Evolutionary conservation across 2,113 vertebrate genomes (phyloP), one percentile per base, ranked within the genome.

Genomic region (Isichthys henryi): DNA sequence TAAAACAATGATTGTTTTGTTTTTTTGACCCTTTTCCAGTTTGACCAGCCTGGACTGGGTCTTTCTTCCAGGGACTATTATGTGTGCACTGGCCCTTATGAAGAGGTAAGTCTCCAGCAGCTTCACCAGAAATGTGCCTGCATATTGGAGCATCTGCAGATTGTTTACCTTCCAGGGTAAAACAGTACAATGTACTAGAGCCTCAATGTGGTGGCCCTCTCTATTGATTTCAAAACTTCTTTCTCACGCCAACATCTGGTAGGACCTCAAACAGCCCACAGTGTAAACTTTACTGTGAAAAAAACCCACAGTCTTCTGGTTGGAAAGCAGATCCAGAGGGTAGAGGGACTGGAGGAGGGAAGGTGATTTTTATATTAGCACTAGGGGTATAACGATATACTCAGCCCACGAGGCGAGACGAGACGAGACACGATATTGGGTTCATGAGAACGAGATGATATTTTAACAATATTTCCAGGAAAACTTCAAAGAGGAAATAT

Each of bases 1-100:
- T 48, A 27, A 27, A 19, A 88, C 15, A 39, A 88, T 52, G 23
- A 27, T 48, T 52, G 49, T 77, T 62, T 62, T 90, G n/a, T 77
- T 90, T 27, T 92, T 43, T 77, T 90, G 70, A 90, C 21, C 89
- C 90, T 66, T 90, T 92, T 93, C 58, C 89, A 99, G 98, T 96
- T 99, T 88, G 98, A 99, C 90, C 98, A 99, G 88, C 97, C 97
- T 27, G 96, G 94, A 83, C 96, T 99, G 39, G 98, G 97, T 88
- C 95, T 99, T 39, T 95, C 97, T 91, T 98, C 98, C 91, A 96
- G 97, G 91, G 97, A 99, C 94, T 97, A 98, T 94, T 99, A 98
- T 0, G 93, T 94, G 13, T 99, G 98, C 92, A 96, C 94, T 3
- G 97, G 96, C 23, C 93, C 96, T 0, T 98, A 98, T 87, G 92